Conservation (phyloP, 2,797 vertebrate species). For the Melanotaenia boesemani region DNA sequence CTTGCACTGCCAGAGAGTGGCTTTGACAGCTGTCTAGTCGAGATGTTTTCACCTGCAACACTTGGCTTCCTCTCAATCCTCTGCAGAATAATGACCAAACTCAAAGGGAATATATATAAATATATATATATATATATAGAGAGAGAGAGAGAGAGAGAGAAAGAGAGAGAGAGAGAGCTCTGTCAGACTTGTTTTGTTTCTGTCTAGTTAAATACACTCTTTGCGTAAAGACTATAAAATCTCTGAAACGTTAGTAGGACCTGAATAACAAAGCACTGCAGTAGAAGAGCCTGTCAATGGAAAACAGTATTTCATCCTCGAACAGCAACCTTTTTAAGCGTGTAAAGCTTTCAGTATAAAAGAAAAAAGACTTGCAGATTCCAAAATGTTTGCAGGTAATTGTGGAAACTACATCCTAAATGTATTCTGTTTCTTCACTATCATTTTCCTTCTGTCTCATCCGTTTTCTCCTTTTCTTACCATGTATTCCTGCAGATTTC, state of each 20-base stretch:
- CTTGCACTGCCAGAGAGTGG: constrained; percentile 49
- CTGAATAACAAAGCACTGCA: neutral
- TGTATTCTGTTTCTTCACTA: constrained; percentile 6
- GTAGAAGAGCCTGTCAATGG: constrained; percentile 23
- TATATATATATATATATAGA: constrained; percentile 15
- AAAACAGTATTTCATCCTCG: neutral
- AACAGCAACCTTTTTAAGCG: neutral
- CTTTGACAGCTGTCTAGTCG: constrained; percentile 74
- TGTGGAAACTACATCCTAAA: constrained; percentile 11
- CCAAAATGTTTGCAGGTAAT: neutral
- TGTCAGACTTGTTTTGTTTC: constrained; percentile 62
- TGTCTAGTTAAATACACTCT: constrained; percentile 35
- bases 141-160: too few species aligned
- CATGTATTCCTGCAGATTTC: constrained; percentile 48
- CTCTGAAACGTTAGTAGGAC: constrained; percentile 25
- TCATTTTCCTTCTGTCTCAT: constrained; percentile 20
- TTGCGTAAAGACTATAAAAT: constrained; percentile 37
- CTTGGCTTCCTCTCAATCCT: constrained; percentile 62
- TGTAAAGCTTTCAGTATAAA: neutral
- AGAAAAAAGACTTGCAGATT: neutral
- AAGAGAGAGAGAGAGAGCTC: neutral
- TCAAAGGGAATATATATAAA: constrained; percentile 11
- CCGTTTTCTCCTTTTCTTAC: constrained; percentile 14
- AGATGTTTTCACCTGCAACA: constrained; percentile 73
- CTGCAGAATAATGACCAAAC: constrained; percentile 68